Base-by-base conservation (phyloP, 2,113 vertebrate species). In the Etheostoma cragini region DNA sequence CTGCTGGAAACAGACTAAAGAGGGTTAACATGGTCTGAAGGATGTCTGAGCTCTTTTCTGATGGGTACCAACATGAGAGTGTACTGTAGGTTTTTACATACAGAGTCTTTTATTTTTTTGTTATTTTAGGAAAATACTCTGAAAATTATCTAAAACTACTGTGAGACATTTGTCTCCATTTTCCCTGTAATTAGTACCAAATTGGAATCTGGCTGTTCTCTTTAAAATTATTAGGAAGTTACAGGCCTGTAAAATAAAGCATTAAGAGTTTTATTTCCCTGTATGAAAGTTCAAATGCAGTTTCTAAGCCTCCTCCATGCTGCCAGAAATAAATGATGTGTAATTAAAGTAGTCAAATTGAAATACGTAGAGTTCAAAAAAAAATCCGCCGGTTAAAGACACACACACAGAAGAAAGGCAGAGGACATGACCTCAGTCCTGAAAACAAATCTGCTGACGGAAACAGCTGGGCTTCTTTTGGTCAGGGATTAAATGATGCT, bases 171-270 rank as follows among this genome's bases (percentile, higher is more conserved):
- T 65, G 22, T 26, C 22, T 46, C 15, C 0, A 26, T 56, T 64
- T 70, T 56, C 58, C 3, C 7, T 56, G 33, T 22, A 71, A 46
- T 33, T 54, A 30, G 14, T 24, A 35, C 7, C 45, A 72, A 72
- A 66, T 66, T 58, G 35, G 6, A 64, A 17, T 24, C 0, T 1
- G 24, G 7, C 42, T 26, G 14, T 8, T 5, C 4, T 16, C 14
- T 22, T 42, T 35, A 1, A 42, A 42, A 56, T 15, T 2, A 57
- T n/a, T 38, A 5, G 15, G 17, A 58, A 66, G 65, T 42, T 66
- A 67, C 45, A 66, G 17, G 53, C 45, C 13, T 26, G 12, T 64
- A 64, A 70, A 65, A 82, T 45, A 10, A 81, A 61, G 8, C 0
- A 5, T 46, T 46, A 35, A 53, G 22, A 52, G 72, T 63, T 80